Evolutionary conservation across 1,140 invertebrate species (phyloP).

Genomic region (Drosophila truncata): DNA sequence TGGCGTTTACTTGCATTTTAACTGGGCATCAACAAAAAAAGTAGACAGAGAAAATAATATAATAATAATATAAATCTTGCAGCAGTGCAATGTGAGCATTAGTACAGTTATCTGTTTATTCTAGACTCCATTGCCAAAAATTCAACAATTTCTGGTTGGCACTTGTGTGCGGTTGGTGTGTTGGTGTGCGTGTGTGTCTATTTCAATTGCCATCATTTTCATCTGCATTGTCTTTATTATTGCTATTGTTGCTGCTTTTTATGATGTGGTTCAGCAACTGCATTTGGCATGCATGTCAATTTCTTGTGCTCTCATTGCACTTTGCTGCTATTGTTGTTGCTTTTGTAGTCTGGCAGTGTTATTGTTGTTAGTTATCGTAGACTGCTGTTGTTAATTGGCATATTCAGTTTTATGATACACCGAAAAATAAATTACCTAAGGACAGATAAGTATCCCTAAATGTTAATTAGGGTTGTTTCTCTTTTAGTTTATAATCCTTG

Average conservation of each 20-base stretch:
- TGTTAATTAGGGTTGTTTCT: background rate
- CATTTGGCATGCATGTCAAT: conserved; percentile 59
- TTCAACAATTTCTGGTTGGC: conserved; percentile 19
- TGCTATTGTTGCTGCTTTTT: conserved; percentile 56
- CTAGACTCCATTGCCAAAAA: conserved; percentile 35
- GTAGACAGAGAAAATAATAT: background rate
- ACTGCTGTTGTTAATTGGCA: conserved; percentile 66
- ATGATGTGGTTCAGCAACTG: conserved; percentile 62
- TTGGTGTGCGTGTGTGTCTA: conserved; percentile 5
- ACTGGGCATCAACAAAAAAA: conserved; percentile 6
- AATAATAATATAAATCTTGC: background rate
- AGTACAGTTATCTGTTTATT: conserved; percentile 64
- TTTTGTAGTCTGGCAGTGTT: conserved; percentile 15
- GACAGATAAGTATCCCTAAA: background rate
- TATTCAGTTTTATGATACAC: conserved; percentile 55
- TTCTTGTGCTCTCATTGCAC: conserved; percentile 46
- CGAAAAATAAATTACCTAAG: background rate
- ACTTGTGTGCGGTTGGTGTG: background rate
- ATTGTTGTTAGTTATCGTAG: conserved; percentile 36
- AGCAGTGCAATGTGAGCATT: conserved; percentile 20
- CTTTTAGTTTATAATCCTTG: background rate
- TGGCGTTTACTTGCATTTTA: conserved; percentile 19
- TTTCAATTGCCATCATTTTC: conserved; percentile 41
- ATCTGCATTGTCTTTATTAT: conserved; percentile 58
- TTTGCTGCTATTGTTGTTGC: conserved; percentile 36